Evolutionary conservation across 2,888 invertebrate species (phyloP).

Genomic region (Tachina lurida): DNA sequence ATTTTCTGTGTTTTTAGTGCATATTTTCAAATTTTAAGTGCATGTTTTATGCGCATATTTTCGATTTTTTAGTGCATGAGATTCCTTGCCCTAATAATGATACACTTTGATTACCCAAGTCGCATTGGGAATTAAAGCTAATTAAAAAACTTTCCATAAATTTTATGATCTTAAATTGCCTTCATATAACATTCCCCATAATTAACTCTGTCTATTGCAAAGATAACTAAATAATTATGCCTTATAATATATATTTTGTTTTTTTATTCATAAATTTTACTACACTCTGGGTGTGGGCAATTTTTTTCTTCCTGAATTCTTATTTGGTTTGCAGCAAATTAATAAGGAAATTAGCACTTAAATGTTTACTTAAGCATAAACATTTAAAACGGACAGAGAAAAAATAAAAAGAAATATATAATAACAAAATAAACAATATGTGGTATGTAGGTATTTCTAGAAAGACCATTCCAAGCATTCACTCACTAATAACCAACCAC

Average conservation of each 20-base stretch:
- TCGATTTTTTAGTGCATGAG: too few species aligned
- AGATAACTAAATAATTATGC: constrained; percentile 13
- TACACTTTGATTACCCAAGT: too few species aligned
- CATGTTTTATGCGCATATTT: too few species aligned
- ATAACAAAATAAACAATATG: constrained; percentile 50
- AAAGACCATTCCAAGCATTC: constrained; percentile 23
- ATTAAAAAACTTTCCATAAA: background rate
- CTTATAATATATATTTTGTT: background rate
- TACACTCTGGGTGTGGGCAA: constrained; percentile 52
- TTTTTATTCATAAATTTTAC: constrained; percentile 26
- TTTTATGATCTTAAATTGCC: background rate
- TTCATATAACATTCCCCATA: background rate
- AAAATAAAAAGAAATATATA: constrained; percentile 2
- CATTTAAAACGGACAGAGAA: constrained; percentile 17
- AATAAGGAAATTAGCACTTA: constrained; percentile 72
- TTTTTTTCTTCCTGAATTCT: constrained; percentile 5
- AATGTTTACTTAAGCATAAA: constrained; percentile 70
- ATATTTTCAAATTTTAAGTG: too few species aligned
- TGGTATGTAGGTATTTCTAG: constrained; percentile 54
- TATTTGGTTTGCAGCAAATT: constrained; percentile 61
- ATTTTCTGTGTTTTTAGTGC: too few species aligned
- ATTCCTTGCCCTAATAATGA: too few species aligned
- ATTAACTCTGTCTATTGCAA: constrained; percentile 7
- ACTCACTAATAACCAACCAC: background rate
- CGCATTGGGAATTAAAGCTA: background rate